phyloP scores from a whole-genome alignment of 2,888 invertebrate genomes.

The Lithophane socia region DNA sequence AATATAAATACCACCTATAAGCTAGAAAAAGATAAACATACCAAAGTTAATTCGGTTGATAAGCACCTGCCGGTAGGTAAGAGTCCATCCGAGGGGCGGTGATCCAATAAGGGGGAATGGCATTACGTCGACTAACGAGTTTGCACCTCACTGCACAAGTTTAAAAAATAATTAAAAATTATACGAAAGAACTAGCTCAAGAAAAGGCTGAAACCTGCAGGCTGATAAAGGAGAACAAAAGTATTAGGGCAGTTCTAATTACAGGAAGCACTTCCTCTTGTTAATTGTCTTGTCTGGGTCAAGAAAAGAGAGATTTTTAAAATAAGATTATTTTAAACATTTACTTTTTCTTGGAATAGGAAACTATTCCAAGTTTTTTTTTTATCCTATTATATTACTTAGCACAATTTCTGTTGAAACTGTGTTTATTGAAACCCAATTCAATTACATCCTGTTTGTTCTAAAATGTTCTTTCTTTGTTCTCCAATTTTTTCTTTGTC shows the following conservation, averaged over 20 bases:
- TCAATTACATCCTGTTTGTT: neutral
- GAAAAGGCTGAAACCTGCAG: conserved; percentile 13
- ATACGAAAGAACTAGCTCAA: conserved; percentile 17
- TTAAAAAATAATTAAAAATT: conserved; percentile 67
- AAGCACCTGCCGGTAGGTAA: conserved; percentile 48
- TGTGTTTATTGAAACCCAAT: neutral
- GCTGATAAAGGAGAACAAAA: conserved; percentile 18
- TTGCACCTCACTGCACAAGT: conserved; percentile 57
- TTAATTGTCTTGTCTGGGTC: conserved; percentile 14
- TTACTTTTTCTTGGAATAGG: neutral
- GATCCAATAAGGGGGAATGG: conserved; percentile 72
- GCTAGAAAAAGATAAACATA: conserved; percentile 32
- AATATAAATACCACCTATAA: neutral
- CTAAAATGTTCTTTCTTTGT: neutral
- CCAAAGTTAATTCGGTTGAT: conserved; percentile 50
- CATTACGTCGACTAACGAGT: conserved; percentile 66
- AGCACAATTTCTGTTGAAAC: neutral
- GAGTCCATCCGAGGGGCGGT: conserved; percentile 57
- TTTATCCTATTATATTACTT: neutral
- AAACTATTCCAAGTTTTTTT: neutral
- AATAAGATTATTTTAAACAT: neutral
- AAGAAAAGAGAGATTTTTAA: neutral
- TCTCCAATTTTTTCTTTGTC: neutral
- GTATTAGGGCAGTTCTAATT: conserved; percentile 21
- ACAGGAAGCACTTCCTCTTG: conserved; percentile 2